phyloP scores from a whole-genome alignment of 2,113 vertebrate genomes.

The Dasyornis broadbenti region DNA sequence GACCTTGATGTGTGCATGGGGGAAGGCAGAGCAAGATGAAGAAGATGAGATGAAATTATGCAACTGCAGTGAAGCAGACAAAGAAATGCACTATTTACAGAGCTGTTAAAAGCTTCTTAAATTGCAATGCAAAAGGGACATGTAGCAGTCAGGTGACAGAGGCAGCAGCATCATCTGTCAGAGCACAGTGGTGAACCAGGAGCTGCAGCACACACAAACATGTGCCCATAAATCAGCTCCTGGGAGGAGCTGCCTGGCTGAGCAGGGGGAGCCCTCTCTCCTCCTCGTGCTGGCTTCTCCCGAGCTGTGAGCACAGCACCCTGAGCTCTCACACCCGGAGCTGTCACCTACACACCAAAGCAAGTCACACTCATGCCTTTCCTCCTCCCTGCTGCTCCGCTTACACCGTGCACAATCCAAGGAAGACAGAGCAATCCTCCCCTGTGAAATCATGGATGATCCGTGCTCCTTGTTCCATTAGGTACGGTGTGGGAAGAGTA shows the following conservation, averaged over 20 bases:
- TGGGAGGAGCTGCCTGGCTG: background rate
- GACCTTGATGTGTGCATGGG: background rate
- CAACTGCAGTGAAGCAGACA: background rate
- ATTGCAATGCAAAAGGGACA: background rate
- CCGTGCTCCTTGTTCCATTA: background rate
- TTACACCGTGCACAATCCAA: background rate
- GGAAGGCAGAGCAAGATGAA: background rate
- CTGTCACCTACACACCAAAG: background rate
- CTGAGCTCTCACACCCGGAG: background rate
- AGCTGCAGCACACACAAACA: background rate
- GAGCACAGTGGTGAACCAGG: background rate
- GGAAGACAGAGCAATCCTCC: background rate
- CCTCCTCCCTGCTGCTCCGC: background rate
- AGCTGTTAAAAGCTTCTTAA: background rate
- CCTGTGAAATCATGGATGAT: background rate
- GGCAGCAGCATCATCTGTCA: background rate
- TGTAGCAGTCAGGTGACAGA: background rate
- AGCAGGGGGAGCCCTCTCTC: background rate
- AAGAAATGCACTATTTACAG: background rate
- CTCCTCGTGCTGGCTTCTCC: background rate
- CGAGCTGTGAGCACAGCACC: background rate
- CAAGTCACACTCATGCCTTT: background rate
- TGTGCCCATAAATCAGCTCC: background rate
- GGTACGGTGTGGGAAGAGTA: background rate
- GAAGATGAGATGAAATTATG: background rate